Base-by-base conservation (phyloP, 2,113 vertebrate species). In the human region DNA sequence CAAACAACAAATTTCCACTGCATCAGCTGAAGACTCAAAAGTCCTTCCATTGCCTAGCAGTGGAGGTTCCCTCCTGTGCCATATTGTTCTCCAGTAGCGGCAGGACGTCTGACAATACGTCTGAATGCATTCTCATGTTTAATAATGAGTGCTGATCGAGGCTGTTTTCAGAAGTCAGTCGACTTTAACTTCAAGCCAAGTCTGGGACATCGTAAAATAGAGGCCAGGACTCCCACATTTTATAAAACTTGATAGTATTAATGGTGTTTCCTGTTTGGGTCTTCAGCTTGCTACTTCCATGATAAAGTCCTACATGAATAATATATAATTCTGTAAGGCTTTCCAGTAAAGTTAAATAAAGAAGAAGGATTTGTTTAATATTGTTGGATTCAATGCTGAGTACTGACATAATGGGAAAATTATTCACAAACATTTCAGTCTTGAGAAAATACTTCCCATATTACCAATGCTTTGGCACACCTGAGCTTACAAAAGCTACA, bases 341-440 rank as follows among this genome's bases (percentile, higher is more conserved):
- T 94, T 88, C 87, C 88, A 93, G 75, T 78, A 92, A 96, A 90
- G 92, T 97, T 97, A 98, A 93, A 98, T 97, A 97, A 97, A 97
- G 90, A 98, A 97, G 97, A 98, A 97, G 87, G 38, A 97, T 97
- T 89, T 98, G 97, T 87, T 97, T 98, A 98, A 96, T 98, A 97
- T 92, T 90, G 35, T 89, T 94, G 84, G 76, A 87, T 93, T 97
- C 87, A 66, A 81, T 96, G 83, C 90, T 90, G 5, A 96, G 50
- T 64, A 90, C 92, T 94, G 92, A 94, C 40, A 30, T 61, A 91
- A 97, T 93, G 84, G 43, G 87, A 43, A 75, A 97, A 97, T 93
- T 98, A 93, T 88, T 93, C 92, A 84, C 75, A 43, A 96, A 82
- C 7, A 81, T 79, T 97, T 98, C 97, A 95, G 78, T 82, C 55